Evolutionary conservation across 2,888 invertebrate species (phyloP).

Genomic region (Caenorhabditis becei): DNA sequence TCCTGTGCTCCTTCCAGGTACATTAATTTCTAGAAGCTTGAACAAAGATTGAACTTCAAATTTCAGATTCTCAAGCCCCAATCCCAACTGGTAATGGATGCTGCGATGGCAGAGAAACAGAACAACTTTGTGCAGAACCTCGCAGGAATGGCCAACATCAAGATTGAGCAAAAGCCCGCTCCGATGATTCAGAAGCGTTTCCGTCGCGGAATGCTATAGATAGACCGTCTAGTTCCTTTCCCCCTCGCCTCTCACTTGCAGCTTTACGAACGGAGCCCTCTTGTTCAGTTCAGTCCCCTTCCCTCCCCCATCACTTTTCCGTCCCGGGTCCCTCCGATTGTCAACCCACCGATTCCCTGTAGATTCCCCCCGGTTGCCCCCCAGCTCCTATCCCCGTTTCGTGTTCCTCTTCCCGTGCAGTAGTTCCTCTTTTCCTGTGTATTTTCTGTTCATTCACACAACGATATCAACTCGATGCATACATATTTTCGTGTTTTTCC

Average conservation of each 20-base stretch:
- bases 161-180: conserved; percentile 64
- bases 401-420: conserved; percentile 15
- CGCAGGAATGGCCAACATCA: conserved; percentile 69
- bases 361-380: conserved; percentile 12
- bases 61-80: conserved; percentile 76
- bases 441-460: conserved; percentile 15
- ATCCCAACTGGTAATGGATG: conserved; percentile 67
- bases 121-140: conserved; percentile 63
- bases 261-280: conserved; percentile 37
- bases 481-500: conserved; percentile 14
- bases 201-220: conserved; percentile 76
- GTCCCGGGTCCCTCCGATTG: conserved; percentile 30
- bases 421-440: not conserved
- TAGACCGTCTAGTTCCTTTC: conserved; percentile 13
- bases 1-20: conserved; percentile 78
- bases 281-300: conserved; percentile 10
- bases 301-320: conserved; percentile 52
- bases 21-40: not conserved
- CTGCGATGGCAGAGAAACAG: conserved; percentile 67
- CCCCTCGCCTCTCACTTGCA: conserved; percentile 28
- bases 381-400: conserved; percentile 12
- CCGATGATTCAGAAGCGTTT: conserved; percentile 73
- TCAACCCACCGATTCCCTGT: not conserved
- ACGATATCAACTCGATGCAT: conserved; percentile 50
- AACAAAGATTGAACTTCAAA: not conserved